Evolutionary conservation across 1,140 invertebrate genomes (phyloP).

Genomic region (Leptinotarsa defecta): DNA sequence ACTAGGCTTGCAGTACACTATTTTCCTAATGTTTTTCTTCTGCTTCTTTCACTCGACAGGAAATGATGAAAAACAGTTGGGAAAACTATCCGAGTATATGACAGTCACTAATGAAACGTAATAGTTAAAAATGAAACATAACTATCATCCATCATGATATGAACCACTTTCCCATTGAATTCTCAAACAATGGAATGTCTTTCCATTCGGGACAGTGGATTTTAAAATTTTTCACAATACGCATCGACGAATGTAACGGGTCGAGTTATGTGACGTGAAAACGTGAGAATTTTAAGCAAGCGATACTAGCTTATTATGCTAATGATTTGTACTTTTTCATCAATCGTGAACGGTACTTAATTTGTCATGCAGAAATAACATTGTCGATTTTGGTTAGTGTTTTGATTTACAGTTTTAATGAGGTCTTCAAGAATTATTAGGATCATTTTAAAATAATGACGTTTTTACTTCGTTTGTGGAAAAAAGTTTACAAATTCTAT

Average conservation of each 20-base stretch:
- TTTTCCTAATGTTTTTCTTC: too few relatives aligned
- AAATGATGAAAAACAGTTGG: too few relatives aligned
- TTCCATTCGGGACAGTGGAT: neutral
- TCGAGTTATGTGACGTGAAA: conserved; percentile 1
- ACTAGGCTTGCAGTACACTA: too few relatives aligned
- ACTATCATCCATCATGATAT: neutral
- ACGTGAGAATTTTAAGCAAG: conserved; percentile 15
- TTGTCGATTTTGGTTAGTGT: neutral
- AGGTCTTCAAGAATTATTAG: neutral
- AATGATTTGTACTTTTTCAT: conserved; percentile 10
- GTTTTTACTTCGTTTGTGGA: neutral
- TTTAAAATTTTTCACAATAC: conserved; percentile 10
- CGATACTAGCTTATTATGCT: conserved; percentile 2
- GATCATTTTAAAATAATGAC: neutral
- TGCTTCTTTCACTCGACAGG: too few relatives aligned
- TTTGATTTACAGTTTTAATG: conserved; percentile 9
- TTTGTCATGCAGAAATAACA: conserved; percentile 8
- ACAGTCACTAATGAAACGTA: too few relatives aligned
- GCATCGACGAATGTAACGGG: neutral
- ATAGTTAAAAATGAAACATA: too few relatives aligned
- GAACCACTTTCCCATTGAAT: neutral
- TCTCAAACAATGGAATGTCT: conserved; percentile 2
- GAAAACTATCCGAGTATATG: too few relatives aligned
- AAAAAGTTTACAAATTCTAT: too few relatives aligned
- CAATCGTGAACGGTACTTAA: conserved; percentile 10